phyloP scores from a whole-genome alignment of 2,113 vertebrate genomes.

The Hippocampus zosterae region DNA sequence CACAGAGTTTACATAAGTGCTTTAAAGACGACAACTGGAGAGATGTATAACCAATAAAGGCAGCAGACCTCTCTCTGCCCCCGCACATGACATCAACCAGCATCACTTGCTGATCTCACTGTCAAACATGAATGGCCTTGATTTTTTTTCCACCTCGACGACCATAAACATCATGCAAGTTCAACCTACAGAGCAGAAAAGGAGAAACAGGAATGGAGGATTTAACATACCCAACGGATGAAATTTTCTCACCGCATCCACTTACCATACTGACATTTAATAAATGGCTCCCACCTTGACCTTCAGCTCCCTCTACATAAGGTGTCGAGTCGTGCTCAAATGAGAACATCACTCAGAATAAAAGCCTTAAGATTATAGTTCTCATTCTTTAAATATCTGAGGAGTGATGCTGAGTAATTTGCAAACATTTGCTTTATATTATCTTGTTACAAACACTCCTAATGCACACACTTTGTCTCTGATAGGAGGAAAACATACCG shows the following conservation, averaged over 20 bases:
- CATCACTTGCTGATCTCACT: constrained; percentile 24
- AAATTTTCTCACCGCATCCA: constrained; percentile 41
- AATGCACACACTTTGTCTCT: constrained; percentile 43
- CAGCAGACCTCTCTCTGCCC: constrained; percentile 18
- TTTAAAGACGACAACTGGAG: constrained; percentile 28
- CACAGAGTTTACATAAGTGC: constrained; percentile 45
- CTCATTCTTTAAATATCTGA: constrained; percentile 47
- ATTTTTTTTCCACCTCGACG: background rate
- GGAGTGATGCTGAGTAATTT: constrained; percentile 50
- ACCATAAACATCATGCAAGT: constrained; percentile 36
- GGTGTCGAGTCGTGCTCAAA: constrained; percentile 45
- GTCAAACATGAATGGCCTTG: constrained; percentile 17
- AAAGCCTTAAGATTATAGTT: constrained; percentile 28
- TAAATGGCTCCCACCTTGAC: constrained; percentile 43
- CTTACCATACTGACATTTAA: constrained; percentile 30
- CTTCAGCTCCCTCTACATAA: constrained; percentile 41
- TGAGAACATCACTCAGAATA: constrained; percentile 34
- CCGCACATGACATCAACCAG: constrained; percentile 30
- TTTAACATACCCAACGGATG: constrained; percentile 35
- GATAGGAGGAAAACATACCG: constrained; percentile 34
- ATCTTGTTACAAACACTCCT: constrained; percentile 53
- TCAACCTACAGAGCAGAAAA: constrained; percentile 24
- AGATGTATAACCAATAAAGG: constrained; percentile 47
- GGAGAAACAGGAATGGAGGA: constrained; percentile 22
- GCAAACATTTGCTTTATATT: constrained; percentile 58